Evolutionary conservation across 2,797 vertebrate genomes (phyloP).

Genomic region (Chloroceryle inda): DNA sequence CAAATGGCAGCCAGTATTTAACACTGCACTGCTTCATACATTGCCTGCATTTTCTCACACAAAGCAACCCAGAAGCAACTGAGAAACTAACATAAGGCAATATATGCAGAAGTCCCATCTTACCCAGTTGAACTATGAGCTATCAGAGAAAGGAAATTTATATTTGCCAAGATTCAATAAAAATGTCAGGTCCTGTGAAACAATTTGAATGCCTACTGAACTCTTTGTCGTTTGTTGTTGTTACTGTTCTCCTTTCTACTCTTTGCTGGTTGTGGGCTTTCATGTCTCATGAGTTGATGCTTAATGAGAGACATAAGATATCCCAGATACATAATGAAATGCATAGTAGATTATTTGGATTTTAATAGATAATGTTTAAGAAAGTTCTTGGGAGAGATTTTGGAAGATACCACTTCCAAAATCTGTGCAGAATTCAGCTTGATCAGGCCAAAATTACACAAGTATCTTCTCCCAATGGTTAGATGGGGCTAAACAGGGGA

Average conservation of each 20-base stretch:
- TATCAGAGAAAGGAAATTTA: not conserved
- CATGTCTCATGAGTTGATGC: not conserved
- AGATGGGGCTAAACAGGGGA: not conserved
- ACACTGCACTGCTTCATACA: not conserved
- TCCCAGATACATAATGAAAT: not conserved
- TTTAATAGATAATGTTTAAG: not conserved
- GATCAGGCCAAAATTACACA: not conserved
- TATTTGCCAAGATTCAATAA: not conserved
- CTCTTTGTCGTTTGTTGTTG: not conserved
- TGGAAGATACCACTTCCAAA: not conserved
- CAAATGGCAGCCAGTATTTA: not conserved
- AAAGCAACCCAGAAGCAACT: not conserved
- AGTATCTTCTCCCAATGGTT: not conserved
- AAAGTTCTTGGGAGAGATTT: not conserved
- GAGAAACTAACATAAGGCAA: not conserved
- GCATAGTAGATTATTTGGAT: not conserved
- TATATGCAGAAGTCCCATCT: not conserved
- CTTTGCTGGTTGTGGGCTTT: not conserved
- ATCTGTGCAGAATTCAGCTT: not conserved
- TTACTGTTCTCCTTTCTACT: not conserved
- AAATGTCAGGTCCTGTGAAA: not conserved
- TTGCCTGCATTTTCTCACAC: not conserved
- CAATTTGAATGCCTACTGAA: not conserved
- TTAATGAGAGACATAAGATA: not conserved
- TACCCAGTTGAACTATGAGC: not conserved